phyloP scores from a whole-genome alignment of 2,113 vertebrate genomes.

The Microcebus murinus region DNA sequence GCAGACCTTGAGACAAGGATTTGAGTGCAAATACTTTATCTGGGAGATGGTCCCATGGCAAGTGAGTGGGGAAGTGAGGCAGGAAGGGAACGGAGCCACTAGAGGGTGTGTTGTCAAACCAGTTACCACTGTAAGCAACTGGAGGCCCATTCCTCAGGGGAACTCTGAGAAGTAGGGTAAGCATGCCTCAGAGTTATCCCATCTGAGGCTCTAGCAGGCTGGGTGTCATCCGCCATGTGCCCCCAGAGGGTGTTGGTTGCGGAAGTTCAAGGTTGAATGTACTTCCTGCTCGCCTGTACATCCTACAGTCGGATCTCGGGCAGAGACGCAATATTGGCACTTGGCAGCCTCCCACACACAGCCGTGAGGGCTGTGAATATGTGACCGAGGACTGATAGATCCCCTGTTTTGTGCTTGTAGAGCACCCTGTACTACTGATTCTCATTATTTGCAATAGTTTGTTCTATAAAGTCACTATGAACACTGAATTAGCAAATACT shows the following conservation, averaged over 20 bases:
- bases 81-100: not conserved
- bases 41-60: not conserved
- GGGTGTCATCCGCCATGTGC: not conserved
- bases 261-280: not conserved
- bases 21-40: not conserved
- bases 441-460: not conserved
- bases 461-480: not conserved
- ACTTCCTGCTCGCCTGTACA: not conserved
- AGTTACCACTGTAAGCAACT: not conserved
- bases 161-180: not conserved
- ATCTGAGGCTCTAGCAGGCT: not conserved
- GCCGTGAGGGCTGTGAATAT: fast-evolving
- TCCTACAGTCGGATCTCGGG: not conserved
- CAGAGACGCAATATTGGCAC: fast-evolving
- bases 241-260: not conserved
- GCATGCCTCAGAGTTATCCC: not conserved
- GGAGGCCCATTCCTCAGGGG: not conserved
- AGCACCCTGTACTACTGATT: not conserved
- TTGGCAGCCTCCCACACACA: not conserved
- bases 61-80: not conserved
- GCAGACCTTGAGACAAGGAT: not conserved
- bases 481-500: not conserved
- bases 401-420: not conserved
- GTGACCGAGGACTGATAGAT: not conserved
- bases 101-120: not conserved